Evolutionary conservation across 2,113 vertebrate genomes (phyloP).

Genomic region (Sorex fumeus): DNA sequence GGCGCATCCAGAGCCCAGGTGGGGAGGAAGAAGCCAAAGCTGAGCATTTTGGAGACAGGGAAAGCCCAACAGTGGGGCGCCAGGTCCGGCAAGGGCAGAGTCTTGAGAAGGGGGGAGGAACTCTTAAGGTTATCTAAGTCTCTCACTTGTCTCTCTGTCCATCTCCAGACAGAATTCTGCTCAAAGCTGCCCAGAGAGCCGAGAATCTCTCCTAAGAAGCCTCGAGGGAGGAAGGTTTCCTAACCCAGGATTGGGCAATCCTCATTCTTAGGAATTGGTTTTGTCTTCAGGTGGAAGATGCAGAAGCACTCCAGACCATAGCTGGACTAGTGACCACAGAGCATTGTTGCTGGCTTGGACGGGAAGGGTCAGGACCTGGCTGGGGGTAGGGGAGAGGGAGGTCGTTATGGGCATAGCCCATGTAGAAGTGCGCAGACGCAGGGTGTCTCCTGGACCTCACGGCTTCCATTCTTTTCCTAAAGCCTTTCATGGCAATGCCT

Average conservation of each 20-base stretch:
- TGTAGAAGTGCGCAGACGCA: background rate
- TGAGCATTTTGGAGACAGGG: conserved; percentile 26
- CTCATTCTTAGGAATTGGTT: conserved; percentile 40
- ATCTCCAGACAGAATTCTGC: conserved; percentile 47
- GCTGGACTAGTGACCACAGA: background rate
- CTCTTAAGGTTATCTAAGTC: conserved; percentile 53
- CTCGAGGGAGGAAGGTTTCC: conserved; percentile 59
- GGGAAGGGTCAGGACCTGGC: background rate
- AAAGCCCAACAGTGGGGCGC: background rate
- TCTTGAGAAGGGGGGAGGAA: background rate
- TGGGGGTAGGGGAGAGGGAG: background rate
- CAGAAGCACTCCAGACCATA: background rate
- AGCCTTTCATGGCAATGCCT: background rate
- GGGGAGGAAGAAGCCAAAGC: conserved; percentile 62
- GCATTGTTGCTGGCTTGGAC: background rate
- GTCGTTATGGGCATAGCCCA: background rate
- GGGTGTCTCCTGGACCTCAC: background rate
- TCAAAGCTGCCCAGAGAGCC: conserved; percentile 41
- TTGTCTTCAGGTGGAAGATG: conserved; percentile 10
- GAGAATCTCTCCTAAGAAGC: conserved; percentile 42
- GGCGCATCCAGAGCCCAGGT: conserved; percentile 72
- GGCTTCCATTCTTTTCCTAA: background rate
- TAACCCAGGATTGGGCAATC: conserved; percentile 36
- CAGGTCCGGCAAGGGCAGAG: background rate
- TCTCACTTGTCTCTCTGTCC: conserved; percentile 31